Conservation (phyloP, 1,140 invertebrate species). For the Drosophila subobscura region DNA sequence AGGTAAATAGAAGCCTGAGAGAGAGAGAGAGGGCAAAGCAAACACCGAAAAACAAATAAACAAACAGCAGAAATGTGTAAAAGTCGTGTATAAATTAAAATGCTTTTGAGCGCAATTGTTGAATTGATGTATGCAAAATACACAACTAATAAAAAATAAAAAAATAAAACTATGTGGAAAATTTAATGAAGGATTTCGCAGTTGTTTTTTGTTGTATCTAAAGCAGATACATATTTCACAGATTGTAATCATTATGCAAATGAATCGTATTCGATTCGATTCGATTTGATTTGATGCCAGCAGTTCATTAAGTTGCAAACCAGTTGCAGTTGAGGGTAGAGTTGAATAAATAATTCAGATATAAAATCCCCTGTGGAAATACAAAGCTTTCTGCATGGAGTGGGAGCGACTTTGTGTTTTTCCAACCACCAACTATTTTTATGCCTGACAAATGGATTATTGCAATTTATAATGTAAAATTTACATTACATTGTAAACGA, state of each 20-base stretch:
- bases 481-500: no score
- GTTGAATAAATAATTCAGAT: slow-evolving; percentile 25
- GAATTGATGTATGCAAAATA: slow-evolving; percentile 40
- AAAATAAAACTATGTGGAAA: slow-evolving; percentile 27
- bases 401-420: slow-evolving; percentile 9
- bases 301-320: slow-evolving; percentile 53
- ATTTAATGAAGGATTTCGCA: slow-evolving; percentile 46
- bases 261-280: not conserved
- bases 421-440: not conserved
- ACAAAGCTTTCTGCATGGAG: not conserved
- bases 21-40: not conserved
- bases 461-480: no score
- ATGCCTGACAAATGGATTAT: no score
- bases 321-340: slow-evolving; percentile 24
- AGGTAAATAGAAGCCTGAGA: slow-evolving; percentile 14
- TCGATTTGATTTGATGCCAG: slow-evolving; percentile 15
- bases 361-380: not conserved
- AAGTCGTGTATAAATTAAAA: slow-evolving; percentile 3
- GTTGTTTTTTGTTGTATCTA: not conserved
- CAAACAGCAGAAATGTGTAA: slow-evolving; percentile 19
- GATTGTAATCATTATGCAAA: slow-evolving; percentile 43
- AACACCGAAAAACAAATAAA: slow-evolving; percentile 10
- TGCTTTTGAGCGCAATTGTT: slow-evolving; percentile 21
- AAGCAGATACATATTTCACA: slow-evolving; percentile 32
- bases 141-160: slow-evolving; percentile 19